Evolutionary conservation across 2,888 invertebrate species (phyloP), one percentile per base, ranked within the genome.

Genomic region (Xylota sylvarum): DNA sequence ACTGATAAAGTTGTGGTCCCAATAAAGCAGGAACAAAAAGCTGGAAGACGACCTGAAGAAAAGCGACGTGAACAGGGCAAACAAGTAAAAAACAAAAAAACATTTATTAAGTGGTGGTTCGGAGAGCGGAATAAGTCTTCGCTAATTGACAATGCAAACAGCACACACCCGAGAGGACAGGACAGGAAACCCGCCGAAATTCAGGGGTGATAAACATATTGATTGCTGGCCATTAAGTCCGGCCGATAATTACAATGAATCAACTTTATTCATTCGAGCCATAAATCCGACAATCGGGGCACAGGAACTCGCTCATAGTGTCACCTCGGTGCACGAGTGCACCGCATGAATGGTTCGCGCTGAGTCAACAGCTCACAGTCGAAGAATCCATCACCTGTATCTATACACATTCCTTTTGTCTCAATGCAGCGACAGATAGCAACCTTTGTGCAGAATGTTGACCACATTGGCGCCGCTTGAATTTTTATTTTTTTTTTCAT

Each of bases 1-100:
- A 82, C 86, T 86, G 86, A 86, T 86, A 86, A 86, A 77, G 77
- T 70, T 82, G 82, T 86, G 82, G 86, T 82, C 86, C 77, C 67
- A 77, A 74, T 65, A 86, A 77, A 74, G 80, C 84, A 74, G 67
- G 37, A 52, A 80, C 80, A 76, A 76, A 76, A 80, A 79, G 46
- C 58, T 32, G 40, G n/a, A 50, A 48, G 14, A 32, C 9, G 9
- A 48, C 35, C 37, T n/a, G 69, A 23, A 56, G 56, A 74, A 56
- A 17, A 17, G 23, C n/a, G n/a, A n/a, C n/a, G n/a, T n/a, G n/a
- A n/a, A n/a, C n/a, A n/a, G n/a, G n/a, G n/a, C n/a, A n/a, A n/a
- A n/a, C n/a, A n/a, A n/a, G n/a, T n/a, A n/a, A n/a, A n/a, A n/a
- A n/a, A n/a, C n/a, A n/a, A n/a, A n/a, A 14, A 60, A 78, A 56